phyloP scores from a whole-genome alignment of 2,888 invertebrate species.

The Limnephilus auricula region DNA sequence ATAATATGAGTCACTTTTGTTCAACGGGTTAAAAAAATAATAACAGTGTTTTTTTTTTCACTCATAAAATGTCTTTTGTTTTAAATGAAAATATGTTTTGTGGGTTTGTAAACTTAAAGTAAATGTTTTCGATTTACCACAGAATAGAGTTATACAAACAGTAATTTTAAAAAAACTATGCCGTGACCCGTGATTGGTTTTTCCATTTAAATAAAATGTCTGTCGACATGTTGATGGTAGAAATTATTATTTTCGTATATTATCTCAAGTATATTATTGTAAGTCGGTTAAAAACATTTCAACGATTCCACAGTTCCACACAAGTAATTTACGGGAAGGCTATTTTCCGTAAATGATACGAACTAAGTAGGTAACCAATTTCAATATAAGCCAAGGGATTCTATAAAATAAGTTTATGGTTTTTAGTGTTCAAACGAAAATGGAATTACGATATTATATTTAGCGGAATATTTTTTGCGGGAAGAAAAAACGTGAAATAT shows the following conservation, averaged over 20 bases:
- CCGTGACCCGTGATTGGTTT: neutral
- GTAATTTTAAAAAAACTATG: neutral
- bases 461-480: neutral
- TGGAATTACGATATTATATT: neutral
- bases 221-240: neutral
- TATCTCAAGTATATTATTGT: neutral
- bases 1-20: neutral
- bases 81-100: neutral
- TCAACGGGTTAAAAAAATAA: neutral
- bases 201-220: neutral
- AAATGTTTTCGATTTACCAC: neutral
- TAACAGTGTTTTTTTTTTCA: neutral
- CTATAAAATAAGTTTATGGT: neutral
- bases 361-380: neutral
- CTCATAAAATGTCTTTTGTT: neutral
- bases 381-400: neutral
- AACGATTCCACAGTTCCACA: neutral
- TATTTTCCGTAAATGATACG: neutral
- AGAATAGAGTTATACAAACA: neutral
- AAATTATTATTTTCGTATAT: neutral
- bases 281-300: neutral
- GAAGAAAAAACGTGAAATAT: slow-evolving; percentile 8
- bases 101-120: neutral
- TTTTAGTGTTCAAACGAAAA: neutral
- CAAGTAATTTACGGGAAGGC: neutral